Evolutionary conservation across 2,888 invertebrate species (phyloP), one percentile per base, ranked within the genome.

Genomic region (Torymus auratus): DNA sequence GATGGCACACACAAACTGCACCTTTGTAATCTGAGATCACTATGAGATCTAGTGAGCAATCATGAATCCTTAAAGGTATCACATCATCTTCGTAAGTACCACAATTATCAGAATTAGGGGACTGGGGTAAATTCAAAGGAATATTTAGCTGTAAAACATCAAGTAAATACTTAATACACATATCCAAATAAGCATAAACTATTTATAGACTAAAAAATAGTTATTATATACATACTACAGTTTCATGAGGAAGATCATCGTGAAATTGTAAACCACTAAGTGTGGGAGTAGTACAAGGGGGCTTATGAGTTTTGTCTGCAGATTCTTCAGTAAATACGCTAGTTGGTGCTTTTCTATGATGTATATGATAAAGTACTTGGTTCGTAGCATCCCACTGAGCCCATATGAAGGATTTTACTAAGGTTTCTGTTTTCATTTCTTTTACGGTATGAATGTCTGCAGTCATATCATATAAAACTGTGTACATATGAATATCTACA

Each of bases 221-320:
- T 69, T 14, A 10, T 5, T 62, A 58, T 55, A 81, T 81, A 92
- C 94, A 89, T 92, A 96, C 96, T 90, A 97, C 96, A 83, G 96
- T 96, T 90, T 97, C 97, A 84, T 96, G 96, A 0, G 96, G 97
- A 86, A 96, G 92, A 88, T 96, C 96, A 62, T 96, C 96, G 87
- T 97, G 96, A 89, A 97, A 97, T 90, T 97, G 97, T 78, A 96
- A 92, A 14, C 96, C 96, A 10, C 96, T 96, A 11, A 97, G 91
- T 0, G 95, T 95, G 7, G 96, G 96, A 67, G 94, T 94, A 28
- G 86, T 84, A 71, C 85, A 85, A 23, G 85, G 83, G 52, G 92
- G 91, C 55, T 93, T 92, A 65, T 92, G 91, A 86, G 92, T 91
- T 73, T 91, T 91, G 80, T 93, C 93, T 82, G 93, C 93, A 60